Evolutionary conservation across 2,888 invertebrate species (phyloP), one percentile per base, ranked within the genome.

Genomic region (Amiota minor): DNA sequence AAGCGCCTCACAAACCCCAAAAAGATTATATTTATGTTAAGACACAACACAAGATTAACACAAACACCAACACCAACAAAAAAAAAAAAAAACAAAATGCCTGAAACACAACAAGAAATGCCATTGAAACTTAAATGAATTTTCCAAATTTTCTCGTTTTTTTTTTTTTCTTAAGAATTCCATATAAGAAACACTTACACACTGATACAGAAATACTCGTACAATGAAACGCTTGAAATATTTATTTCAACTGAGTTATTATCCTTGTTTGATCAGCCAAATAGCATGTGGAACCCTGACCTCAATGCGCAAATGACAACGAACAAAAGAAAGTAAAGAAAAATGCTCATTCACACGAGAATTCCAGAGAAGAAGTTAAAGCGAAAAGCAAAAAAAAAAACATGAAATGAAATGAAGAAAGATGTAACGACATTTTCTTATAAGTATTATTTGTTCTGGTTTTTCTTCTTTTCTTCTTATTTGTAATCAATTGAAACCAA

Each of bases 71-170:
- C 53, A 50, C 4, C 53, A 12, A 50, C 6, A n/a, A 50, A 0
- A n/a, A 50, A 2, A 50, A 50, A 2, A 50, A 23, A 2, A 23
- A 23, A 1, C 1, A 3, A 35, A 35, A 35, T 35, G 35, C 35
- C 35, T 35, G 35, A 35, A 35, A 35, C 35, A 35, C 35, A 35
- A 8, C 35, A 35, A 35, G 35, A 35, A 35, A 35, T 35, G 35
- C 35, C 35, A 35, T 35, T 35, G n/a, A 53, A 59, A 59, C 56
- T 59, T 59, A 59, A 59, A 59, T 59, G 56, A 59, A 59, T 59
- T 59, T 59, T 20, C 16, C 18, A 59, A 16, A 4, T 20, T 59
- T 59, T 59, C 12, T 10, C 49, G 49, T n/a, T n/a, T 10, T 53
- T 8, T 9, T 53, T 1, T 8, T 10, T 53, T 53, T 53, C 9